phyloP scores from a whole-genome alignment of 2,888 invertebrate species.

The Anoplius nigerrimus region DNA sequence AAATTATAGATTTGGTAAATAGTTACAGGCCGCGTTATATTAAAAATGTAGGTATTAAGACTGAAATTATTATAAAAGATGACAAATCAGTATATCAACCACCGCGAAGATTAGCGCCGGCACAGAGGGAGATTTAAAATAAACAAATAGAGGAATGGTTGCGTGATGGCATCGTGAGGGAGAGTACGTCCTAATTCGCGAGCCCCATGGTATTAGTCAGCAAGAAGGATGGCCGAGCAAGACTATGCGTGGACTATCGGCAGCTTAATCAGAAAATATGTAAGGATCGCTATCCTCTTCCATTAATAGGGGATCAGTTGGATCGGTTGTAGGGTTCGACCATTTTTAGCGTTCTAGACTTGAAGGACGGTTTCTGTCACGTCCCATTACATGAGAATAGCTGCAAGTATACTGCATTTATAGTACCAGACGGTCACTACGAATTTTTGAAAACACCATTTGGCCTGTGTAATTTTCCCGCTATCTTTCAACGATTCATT shows the following conservation, averaged over 20 bases:
- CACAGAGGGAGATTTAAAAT: constrained; percentile 52
- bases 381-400: too few relatives aligned
- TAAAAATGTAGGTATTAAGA: constrained; percentile 41
- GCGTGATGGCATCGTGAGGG: constrained; percentile 54
- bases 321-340: too few relatives aligned
- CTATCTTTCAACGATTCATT: too few relatives aligned
- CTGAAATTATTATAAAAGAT: constrained; percentile 56
- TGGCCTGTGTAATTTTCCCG: too few relatives aligned
- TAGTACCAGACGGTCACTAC: too few relatives aligned
- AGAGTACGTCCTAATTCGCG: constrained; percentile 59
- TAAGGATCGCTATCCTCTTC: constrained; percentile 47
- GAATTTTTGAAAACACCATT: too few relatives aligned
- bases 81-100: constrained; percentile 54
- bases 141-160: constrained; percentile 60
- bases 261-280: constrained; percentile 62
- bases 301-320: constrained; percentile 40
- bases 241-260: constrained; percentile 70
- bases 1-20: background rate
- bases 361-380: too few relatives aligned
- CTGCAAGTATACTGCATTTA: too few relatives aligned
- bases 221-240: constrained; percentile 46
- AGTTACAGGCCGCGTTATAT: constrained; percentile 14
- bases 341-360: too few relatives aligned
- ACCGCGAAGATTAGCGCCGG: constrained; percentile 46
- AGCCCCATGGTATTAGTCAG: constrained; percentile 56